These are phyloP conservation scores for Drosophila anceps DNA, from an alignment of 2,888 invertebrate genomes.

Conservation along the genomic window DNA sequence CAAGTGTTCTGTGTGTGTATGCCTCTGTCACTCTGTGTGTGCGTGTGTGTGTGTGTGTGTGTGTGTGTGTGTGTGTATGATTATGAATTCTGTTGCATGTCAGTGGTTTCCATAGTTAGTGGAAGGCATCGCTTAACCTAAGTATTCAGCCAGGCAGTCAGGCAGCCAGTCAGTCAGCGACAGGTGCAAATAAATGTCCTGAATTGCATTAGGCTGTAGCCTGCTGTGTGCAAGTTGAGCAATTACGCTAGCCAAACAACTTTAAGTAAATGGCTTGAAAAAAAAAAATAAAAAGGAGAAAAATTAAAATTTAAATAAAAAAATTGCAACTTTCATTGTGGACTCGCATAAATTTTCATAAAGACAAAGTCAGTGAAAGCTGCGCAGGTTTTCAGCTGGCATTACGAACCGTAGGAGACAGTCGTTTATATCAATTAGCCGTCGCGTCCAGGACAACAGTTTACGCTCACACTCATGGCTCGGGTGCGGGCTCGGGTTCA, in stretches of 20 bases:
- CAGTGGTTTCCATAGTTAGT: conserved; percentile 46
- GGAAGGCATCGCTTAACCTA: conserved; percentile 17
- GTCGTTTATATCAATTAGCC: conserved; percentile 79
- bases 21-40: too few species aligned
- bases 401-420: conserved; percentile 66
- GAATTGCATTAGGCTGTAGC: conserved; percentile 61
- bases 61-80: conserved; percentile 31
- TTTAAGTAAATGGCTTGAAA: conserved; percentile 17
- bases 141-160: conserved; percentile 2
- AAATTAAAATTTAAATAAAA: conserved; percentile 24
- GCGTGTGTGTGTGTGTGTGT: conserved; percentile 2
- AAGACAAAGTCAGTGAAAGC: conserved; percentile 63
- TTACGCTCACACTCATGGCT: conserved; percentile 15
- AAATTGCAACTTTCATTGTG: conserved; percentile 53
- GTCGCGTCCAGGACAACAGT: conserved; percentile 55
- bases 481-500: neutral
- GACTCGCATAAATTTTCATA: conserved; percentile 70
- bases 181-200: conserved; percentile 70
- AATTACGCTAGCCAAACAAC: conserved; percentile 26
- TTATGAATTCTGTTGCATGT: conserved; percentile 78
- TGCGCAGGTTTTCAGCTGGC: conserved; percentile 36
- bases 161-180: conserved; percentile 1
- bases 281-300: neutral
- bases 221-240: conserved; percentile 6
- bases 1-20: conserved; percentile 18